Evolutionary conservation across 1,140 invertebrate species (phyloP), one percentile per base, ranked within the genome.

Genomic region (Drosophila teissieri): DNA sequence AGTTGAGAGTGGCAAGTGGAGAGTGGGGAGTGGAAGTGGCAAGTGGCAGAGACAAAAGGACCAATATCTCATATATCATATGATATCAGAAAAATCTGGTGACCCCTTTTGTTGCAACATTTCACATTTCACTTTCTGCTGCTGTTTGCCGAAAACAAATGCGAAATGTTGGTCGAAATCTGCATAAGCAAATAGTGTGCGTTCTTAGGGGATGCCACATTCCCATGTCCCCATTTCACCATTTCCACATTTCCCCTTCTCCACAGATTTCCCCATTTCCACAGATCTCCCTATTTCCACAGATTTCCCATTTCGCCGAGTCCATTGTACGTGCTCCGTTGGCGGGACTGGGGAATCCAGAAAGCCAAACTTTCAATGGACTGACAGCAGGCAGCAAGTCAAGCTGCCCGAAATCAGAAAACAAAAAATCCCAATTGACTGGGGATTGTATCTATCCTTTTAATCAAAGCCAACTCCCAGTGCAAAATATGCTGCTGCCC

Each of bases 141-240:
- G 78, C 40, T 19, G 11, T 14, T 76, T 76, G 74, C 45, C 57
- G 10, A 27, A 22, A 36, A 69, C 54, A 78, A 78, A 70, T 81
- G 74, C 62, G 69, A 57, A 79, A 55, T 80, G 49, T 77, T 75
- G 62, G 49, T 48, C 46, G 24, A 74, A 70, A 67, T 78, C 63
- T 60, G 67, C 82, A 85, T 81, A 73, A 61, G 54, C 83, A 79
- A 79, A 88, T 86, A 86, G 82, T 54, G 75, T 48, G 61, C 39
- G 57, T 68, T 62, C 57, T 40, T 27, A 27, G 19, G 37, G 37
- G 40, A 51, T 34, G 15, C 3, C 48, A 24, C n/a, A 6, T 31
- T 31, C 31, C 31, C 31, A 31, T 31, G 31, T 31, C 31, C 31
- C 31, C 31, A 31, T 31, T 31, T 31, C 31, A 31, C 7, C 31